Percentiles rank a stretch among this genome's conserved stretches.
phyloP scores from a whole-genome alignment of 2,113 vertebrate species.

The Pseudolaguvia tuberculata region DNA sequence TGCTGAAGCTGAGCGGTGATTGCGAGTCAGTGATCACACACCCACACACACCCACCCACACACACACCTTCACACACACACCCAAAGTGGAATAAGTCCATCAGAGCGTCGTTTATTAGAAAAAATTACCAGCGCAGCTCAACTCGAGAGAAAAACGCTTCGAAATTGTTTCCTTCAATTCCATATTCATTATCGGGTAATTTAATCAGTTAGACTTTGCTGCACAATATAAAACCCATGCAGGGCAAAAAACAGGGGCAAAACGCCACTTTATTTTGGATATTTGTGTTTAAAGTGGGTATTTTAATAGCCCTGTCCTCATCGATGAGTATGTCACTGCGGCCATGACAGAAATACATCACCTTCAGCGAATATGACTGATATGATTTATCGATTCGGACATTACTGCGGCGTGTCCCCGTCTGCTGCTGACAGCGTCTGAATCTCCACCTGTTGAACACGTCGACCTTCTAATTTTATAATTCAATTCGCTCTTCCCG shows the following conservation, averaged over 20 bases:
- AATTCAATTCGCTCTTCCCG: slow-evolving; percentile 64
- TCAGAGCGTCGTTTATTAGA: slow-evolving; percentile 33
- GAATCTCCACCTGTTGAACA: slow-evolving; percentile 88
- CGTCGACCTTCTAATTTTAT: slow-evolving; percentile 69
- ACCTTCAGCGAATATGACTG: slow-evolving; percentile 77
- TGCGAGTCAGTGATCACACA: slow-evolving; percentile 24
- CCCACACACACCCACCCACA: background rate
- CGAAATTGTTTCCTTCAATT: slow-evolving; percentile 49
- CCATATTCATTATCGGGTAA: slow-evolving; percentile 49
- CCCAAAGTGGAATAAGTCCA: slow-evolving; percentile 23
- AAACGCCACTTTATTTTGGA: slow-evolving; percentile 77
- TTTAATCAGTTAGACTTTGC: slow-evolving; percentile 47
- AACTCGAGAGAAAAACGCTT: slow-evolving; percentile 35
- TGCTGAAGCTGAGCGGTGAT: slow-evolving; percentile 9
- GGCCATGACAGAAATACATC: slow-evolving; percentile 85
- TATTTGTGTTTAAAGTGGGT: slow-evolving; percentile 61
- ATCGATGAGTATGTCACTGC: slow-evolving; percentile 88
- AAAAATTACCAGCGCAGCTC: slow-evolving; percentile 33
- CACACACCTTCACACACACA: background rate
- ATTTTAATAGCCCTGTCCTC: slow-evolving; percentile 77
- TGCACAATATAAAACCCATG: slow-evolving; percentile 60
- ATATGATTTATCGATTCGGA: slow-evolving; percentile 88
- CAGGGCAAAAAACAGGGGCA: background rate
- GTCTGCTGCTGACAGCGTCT: slow-evolving; percentile 67
- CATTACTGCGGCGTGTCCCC: slow-evolving; percentile 68